Evolutionary conservation across 2,888 invertebrate species (phyloP), one percentile per base, ranked within the genome.

Genomic region (Osmoderma eremita): DNA sequence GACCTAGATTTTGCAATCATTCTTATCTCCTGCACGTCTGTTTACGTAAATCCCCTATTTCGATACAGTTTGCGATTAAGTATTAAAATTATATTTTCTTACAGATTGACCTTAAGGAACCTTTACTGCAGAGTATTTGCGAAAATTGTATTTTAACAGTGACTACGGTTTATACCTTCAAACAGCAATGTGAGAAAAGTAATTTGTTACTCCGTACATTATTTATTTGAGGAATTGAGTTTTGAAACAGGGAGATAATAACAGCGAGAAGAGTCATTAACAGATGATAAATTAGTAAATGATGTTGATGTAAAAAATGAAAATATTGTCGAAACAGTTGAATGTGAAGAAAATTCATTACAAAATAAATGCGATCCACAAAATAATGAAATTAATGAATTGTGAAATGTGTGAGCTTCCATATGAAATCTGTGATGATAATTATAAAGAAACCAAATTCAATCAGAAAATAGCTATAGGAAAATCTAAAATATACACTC

Each of bases 1-100:
- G 22, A 61, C 2, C 45, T 61, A 8, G 41, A 61, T 48, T 61
- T 61, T 30, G 24, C 58, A 2, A 36, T 20, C 17, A 61, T 61
- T 45, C 36, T 61, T 6, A 45, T 61, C 45, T 22, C 45, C 3
- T 61, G 48, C 36, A 61, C 58, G 13, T 41, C 58, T 13, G n/a
- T 61, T 36, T 30, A 15, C 30, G 58, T 61, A 61, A 24, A 45
- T 48, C 45, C 17, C 10, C 30, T 6, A 30, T 30, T 24, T 45
- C 41, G 12, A 5, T 5, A 10, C 30, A 30, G 12, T 24, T 22
- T 4, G 13, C 3, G n/a, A n/a, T 30, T 36, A 15, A 18, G 12
- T 12, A 48, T 30, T 45, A 18, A 39, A 3, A 15, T 3, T 45
- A 36, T 30, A 36, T 17, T 36, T 45, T 5, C 5, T 53, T 38